phyloP scores from a whole-genome alignment of 2,888 invertebrate genomes.

The Agonopterix alstromeriana region DNA sequence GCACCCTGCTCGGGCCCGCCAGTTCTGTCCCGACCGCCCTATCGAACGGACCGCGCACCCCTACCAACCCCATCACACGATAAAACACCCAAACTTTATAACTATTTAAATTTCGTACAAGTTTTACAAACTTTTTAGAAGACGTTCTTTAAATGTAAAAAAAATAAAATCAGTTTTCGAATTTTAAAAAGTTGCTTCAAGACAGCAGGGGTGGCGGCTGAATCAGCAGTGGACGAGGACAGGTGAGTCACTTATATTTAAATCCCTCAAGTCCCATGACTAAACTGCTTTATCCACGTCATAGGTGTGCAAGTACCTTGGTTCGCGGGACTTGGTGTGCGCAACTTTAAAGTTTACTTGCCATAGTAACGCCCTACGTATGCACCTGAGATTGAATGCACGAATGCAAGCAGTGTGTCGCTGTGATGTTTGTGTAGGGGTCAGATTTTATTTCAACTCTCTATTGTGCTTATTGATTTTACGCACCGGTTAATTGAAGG shows the following conservation, averaged over 20 bases:
- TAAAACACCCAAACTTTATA: constrained; percentile 18
- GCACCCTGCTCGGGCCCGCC: constrained; percentile 45
- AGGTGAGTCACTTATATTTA: constrained; percentile 55
- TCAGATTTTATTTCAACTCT: no score
- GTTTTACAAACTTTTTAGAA: constrained; percentile 5
- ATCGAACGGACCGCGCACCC: constrained; percentile 68
- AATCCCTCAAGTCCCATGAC: constrained; percentile 2
- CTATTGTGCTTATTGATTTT: neutral
- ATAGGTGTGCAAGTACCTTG: neutral
- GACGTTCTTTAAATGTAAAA: constrained; percentile 7
- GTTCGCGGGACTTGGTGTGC: neutral
- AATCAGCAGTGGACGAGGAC: constrained; percentile 58
- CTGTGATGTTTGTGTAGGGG: no score
- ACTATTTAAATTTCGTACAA: constrained; percentile 21
- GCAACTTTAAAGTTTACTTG: constrained; percentile 29
- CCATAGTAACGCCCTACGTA: constrained; percentile 63
- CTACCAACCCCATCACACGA: constrained; percentile 25
- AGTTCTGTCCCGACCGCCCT: constrained; percentile 63
- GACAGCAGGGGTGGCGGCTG: constrained; percentile 29
- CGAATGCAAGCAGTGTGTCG: constrained; percentile 8
- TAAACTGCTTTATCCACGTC: no score
- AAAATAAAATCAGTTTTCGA: constrained; percentile 3
- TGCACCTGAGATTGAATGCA: constrained; percentile 38
- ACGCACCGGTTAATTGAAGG: no score
- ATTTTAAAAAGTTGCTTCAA: neutral